phyloP scores from a whole-genome alignment of 2,888 invertebrate genomes.

The Athalia circularis region DNA sequence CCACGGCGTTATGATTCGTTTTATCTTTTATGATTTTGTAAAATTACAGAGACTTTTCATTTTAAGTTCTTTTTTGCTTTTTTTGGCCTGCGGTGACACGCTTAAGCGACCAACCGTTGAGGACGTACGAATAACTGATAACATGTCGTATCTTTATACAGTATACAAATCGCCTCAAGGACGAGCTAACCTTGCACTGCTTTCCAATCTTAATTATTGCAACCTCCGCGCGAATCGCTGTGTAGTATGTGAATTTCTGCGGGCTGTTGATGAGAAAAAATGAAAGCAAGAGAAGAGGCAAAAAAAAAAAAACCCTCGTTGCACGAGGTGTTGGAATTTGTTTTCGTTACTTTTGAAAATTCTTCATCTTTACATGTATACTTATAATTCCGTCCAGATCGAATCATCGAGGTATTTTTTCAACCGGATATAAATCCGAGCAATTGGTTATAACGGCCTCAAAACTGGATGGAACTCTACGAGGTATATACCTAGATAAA shows the following conservation, averaged over 20 bases:
- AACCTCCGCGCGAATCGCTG: conserved; percentile 53
- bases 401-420: neutral
- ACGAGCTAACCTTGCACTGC: conserved; percentile 56
- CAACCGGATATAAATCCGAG: conserved; percentile 14
- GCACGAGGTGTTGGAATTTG: neutral
- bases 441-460: conserved; percentile 20
- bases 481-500: neutral
- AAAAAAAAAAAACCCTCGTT: neutral
- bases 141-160: conserved; percentile 35
- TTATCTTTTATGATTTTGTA: too few species aligned
- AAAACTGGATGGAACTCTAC: neutral
- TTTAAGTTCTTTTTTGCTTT: conserved; percentile 4
- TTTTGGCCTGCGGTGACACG: conserved; percentile 23
- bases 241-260: conserved; percentile 5
- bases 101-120: conserved; percentile 43
- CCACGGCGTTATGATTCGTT: too few species aligned
- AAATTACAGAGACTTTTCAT: too few species aligned
- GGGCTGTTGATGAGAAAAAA: neutral
- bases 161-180: conserved; percentile 44
- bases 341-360: neutral
- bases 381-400: neutral
- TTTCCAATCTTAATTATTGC: conserved; percentile 60
- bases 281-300: too few species aligned
- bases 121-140: conserved; percentile 20
- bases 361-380: neutral